Percentiles rank a stretch among this genome's conserved stretches.
phyloP scores from a whole-genome alignment of 2,797 vertebrate genomes.

The Enteromius paludinosus region DNA sequence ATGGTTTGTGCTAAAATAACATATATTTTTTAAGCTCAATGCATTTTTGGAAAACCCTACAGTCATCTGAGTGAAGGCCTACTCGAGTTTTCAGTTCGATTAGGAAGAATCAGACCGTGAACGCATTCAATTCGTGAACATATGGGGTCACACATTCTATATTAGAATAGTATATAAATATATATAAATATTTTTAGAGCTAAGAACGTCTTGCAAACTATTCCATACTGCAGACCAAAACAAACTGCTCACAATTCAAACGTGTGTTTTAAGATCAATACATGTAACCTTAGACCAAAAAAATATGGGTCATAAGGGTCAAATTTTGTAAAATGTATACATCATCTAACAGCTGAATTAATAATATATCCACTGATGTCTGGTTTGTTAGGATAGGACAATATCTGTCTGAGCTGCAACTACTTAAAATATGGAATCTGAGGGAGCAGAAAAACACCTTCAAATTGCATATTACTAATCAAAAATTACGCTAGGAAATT shows the following conservation, averaged over 20 bases:
- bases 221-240: background rate
- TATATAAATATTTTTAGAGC: background rate
- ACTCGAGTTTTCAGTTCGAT: no score
- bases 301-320: background rate
- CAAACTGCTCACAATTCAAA: background rate
- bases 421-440: background rate
- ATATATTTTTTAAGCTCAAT: background rate
- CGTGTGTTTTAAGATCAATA: background rate
- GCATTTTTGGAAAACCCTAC: background rate
- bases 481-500: background rate
- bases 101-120: background rate
- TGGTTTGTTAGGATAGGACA: background rate
- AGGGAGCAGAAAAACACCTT: background rate
- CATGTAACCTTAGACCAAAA: background rate
- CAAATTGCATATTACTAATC: background rate
- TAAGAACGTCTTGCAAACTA: background rate
- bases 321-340: no score
- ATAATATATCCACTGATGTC: background rate
- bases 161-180: no score
- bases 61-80: background rate
- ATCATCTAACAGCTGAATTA: no score
- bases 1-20: background rate
- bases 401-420: background rate
- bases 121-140: background rate
- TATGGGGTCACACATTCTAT: no score